Base-by-base conservation (phyloP, 1,140 invertebrate species). In the Brachionus calyciflorus region DNA sequence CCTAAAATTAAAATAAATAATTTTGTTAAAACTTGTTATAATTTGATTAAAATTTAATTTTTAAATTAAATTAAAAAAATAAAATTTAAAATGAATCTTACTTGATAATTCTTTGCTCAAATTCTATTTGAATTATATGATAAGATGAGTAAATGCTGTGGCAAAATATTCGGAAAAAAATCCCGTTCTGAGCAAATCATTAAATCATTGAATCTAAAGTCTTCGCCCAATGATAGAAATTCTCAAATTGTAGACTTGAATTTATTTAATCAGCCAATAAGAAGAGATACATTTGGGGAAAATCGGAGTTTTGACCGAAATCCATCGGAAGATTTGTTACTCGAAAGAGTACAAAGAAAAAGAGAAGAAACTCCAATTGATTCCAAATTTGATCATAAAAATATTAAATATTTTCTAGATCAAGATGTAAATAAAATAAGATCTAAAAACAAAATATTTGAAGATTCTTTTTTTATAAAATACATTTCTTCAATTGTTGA, bases 401-500 rank as follows among this genome's bases (percentile, higher is more conserved):
- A 44, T n/a, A 44, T 73, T 2, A 33, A 51, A 24, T 19, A 12
- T 17, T 73, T 73, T 73, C 26, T 73, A 19, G 30, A 49, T 28
- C 69, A 73, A 24, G 46, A 55, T 7, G 51, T 73, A 14, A 17
- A 19, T 28, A 73, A 49, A 49, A 51, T 73, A 24, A 19, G 69
- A 9, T 51, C 46, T 0, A 73, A 55, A 49, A 49, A 73, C 17
- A 48, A 28, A 5, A 12, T 51, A 12, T 73, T 73, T 40, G 48
- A 73, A 40, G 69, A 73, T 21, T 21, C 69, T 6, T 73, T 40
- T 73, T 73, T 73, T 53, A 41, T 73, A 3, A 73, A 55, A 73
- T 49, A 51, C 6, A 33, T 73, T 0, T 73, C 69, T 5, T 73
- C 69, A 21, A 73, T 73, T 14, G 69, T 73, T 10, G 69, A 73